phyloP scores from a whole-genome alignment of 2,888 invertebrate species.

The Sicus ferrugineus region DNA sequence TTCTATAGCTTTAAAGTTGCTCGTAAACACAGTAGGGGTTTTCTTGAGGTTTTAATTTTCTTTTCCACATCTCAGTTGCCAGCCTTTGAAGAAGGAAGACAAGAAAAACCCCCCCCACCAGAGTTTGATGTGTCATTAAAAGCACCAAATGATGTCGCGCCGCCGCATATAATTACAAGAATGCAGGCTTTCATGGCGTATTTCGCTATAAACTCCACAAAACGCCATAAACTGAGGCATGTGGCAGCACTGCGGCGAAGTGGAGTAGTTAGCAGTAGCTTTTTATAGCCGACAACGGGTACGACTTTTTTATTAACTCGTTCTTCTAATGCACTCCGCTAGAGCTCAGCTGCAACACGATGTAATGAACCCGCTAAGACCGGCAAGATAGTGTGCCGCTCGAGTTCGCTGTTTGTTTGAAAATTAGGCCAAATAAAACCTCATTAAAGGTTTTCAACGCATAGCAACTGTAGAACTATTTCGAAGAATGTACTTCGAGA shows the following conservation, averaged over 20 bases:
- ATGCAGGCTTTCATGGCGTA: conserved; percentile 5
- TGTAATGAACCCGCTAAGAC: no score
- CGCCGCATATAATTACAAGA: conserved; percentile 8
- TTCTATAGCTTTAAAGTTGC: no score
- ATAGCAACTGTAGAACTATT: no score
- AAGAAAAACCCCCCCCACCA: background rate
- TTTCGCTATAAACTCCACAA: conserved; percentile 11
- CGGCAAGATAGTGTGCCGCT: no score
- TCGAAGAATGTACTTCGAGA: no score
- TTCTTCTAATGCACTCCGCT: background rate
- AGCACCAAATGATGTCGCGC: conserved; percentile 9
- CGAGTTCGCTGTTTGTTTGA: no score
- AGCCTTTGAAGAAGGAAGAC: no score
- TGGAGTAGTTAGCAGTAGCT: background rate
- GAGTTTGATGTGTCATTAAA: conserved; percentile 5
- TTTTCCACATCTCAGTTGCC: no score
- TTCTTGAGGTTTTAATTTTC: no score
- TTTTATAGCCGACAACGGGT: background rate
- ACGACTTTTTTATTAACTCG: background rate
- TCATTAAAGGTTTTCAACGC: no score
- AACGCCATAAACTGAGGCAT: background rate
- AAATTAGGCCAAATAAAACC: no score
- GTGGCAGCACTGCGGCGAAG: background rate
- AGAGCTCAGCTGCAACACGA: background rate
- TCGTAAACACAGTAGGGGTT: no score